Evolutionary conservation across 2,888 invertebrate species (phyloP), one percentile per base, ranked within the genome.

Genomic region (Hyppa rectilinea): DNA sequence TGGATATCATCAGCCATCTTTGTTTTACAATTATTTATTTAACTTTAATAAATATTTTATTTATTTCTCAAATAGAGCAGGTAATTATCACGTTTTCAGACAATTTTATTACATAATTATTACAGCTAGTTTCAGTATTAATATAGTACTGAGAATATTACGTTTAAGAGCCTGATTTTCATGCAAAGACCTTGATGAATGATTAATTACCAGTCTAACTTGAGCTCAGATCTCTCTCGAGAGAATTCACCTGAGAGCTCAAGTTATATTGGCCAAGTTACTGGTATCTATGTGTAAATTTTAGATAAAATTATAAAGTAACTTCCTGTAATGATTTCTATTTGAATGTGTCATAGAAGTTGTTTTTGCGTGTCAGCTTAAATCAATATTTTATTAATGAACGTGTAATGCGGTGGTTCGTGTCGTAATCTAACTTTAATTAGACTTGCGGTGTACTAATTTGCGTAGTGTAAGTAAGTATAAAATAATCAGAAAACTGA

Each of bases 231-330:
- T 23, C 10, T 56, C 40, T 31, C 23, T 20, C 23, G 50, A 52
- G 38, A 47, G 49, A 66, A 47, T 40, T 23, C 29, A 67, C 34
- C 29, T 64, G 7, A n/a, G n/a, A 64, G 77, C 45, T 64, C 45
- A 71, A 61, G 4, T 58, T 71, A 29, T n/a, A 55, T 26, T 71
- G 56, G 71, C 6, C 14, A 36, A 0, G n/a, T 69, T 64, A 17
- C 23, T 36, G 38, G 50, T 67, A 85, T 81, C 73, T 70, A 23
- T 75, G 75, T 70, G 77, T 77, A 75, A 75, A 79, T 79, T 82
- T 78, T 36, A 75, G 82, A 84, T 81, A 80, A 78, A 77, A 81
- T 71, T 64, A 40, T 56, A n/a, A 29, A 20, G n/a, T 26, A 43
- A 59, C 45, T 74, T 80, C 70, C 69, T 75, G 45, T 55, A 43